Evolutionary conservation across 2,888 invertebrate species (phyloP).

Genomic region (Colostygia pectinataria): DNA sequence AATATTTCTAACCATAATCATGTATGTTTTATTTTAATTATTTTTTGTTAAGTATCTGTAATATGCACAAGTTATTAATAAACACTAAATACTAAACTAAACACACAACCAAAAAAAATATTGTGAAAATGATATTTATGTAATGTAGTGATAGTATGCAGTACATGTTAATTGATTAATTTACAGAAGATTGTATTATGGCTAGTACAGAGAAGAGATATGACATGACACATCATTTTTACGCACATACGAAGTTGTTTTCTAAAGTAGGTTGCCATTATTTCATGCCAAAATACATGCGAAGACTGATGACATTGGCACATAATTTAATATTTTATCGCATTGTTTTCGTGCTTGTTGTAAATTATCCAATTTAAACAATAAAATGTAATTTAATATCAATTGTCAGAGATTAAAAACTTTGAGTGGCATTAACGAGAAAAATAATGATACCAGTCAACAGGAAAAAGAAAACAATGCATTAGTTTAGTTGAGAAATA

Average conservation of each 20-base stretch:
- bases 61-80: too few relatives aligned
- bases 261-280: slow-evolving; percentile 58
- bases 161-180: slow-evolving; percentile 11
- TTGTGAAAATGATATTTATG: too few relatives aligned
- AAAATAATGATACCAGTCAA: slow-evolving; percentile 35
- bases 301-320: slow-evolving; percentile 66
- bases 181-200: slow-evolving; percentile 39
- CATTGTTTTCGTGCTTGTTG: slow-evolving; percentile 43
- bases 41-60: too few relatives aligned
- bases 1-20: too few relatives aligned
- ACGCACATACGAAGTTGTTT: slow-evolving; percentile 38
- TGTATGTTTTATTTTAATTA: too few relatives aligned
- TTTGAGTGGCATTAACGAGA: slow-evolving; percentile 33
- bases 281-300: slow-evolving; percentile 53
- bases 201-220: slow-evolving; percentile 54
- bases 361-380: slow-evolving; percentile 45
- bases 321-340: slow-evolving; percentile 63
- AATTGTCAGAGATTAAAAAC: slow-evolving; percentile 52
- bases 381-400: slow-evolving; percentile 48
- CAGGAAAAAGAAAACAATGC: slow-evolving; percentile 45
- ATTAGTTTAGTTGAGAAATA: slow-evolving; percentile 53
- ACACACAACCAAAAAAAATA: too few relatives aligned
- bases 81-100: too few relatives aligned
- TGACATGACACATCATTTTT: slow-evolving; percentile 71
- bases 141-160: too few relatives aligned